These are phyloP conservation scores for Gymnopithys bicolor DNA, from an alignment of 2,797 vertebrate species.

Conservation along the genomic window DNA sequence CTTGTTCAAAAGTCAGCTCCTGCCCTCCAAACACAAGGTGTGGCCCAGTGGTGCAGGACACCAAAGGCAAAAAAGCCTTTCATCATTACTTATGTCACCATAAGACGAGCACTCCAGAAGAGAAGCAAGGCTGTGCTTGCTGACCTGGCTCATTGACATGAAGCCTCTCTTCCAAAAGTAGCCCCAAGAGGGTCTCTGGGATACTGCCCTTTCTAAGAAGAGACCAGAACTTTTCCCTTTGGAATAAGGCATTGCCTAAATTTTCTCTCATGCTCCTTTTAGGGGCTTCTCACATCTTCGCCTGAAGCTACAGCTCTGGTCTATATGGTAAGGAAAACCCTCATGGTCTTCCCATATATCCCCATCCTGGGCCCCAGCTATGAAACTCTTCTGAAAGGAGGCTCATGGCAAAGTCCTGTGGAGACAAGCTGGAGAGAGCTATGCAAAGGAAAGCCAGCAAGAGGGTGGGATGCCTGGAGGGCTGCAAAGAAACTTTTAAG, in stretches of 20 bases:
- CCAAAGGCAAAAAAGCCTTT: not conserved
- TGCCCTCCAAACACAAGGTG: not conserved
- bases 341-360: rapidly evolving
- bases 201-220: not conserved
- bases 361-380: not conserved
- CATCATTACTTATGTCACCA: not conserved
- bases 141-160: not conserved
- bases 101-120: not conserved
- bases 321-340: not conserved
- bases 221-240: not conserved
- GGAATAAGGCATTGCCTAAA: not conserved
- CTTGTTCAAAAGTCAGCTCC: not conserved
- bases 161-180: not conserved
- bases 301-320: not conserved
- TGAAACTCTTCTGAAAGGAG: not conserved
- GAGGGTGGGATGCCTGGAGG: not conserved
- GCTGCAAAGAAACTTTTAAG: conserved; percentile 10
- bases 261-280: not conserved
- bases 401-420: not conserved
- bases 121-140: not conserved
- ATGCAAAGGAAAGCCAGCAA: not conserved
- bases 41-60: not conserved
- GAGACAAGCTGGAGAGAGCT: not conserved
- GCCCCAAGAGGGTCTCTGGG: not conserved
- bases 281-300: not conserved